Conservation (phyloP, 2,113 vertebrate genomes). For the Cheilinus undulatus region DNA sequence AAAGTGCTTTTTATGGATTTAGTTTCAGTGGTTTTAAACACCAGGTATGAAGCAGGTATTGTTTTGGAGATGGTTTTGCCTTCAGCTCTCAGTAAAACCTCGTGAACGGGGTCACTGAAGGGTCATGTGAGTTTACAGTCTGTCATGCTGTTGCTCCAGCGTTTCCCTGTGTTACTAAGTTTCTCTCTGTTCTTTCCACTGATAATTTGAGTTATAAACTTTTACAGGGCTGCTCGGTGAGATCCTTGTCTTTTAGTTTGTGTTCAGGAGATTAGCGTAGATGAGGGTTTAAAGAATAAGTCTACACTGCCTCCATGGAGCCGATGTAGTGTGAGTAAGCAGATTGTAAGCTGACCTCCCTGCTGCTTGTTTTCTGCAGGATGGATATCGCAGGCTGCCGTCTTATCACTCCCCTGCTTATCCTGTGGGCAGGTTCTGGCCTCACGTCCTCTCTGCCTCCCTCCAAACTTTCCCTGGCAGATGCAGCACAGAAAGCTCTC, state of each 20-base stretch:
- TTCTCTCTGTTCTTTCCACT: neutral
- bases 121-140: too few relatives aligned
- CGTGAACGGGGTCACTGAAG: too few relatives aligned
- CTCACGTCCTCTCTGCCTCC: conserved; percentile 26
- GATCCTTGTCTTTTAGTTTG: neutral
- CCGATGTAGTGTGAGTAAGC: neutral
- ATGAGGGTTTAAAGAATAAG: neutral
- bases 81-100: neutral
- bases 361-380: conserved; percentile 26
- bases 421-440: conserved; percentile 40
- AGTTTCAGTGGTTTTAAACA: too few relatives aligned
- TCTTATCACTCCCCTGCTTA: conserved; percentile 48
- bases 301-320: neutral
- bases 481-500: conserved; percentile 19
- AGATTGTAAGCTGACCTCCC: conserved; percentile 12
- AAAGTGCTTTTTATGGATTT: neutral
- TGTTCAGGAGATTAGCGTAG: neutral
- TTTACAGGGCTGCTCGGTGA: too few relatives aligned
- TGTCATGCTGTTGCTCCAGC: too few relatives aligned
- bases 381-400: conserved; percentile 16
- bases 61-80: neutral
- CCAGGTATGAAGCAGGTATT: neutral
- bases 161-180: too few relatives aligned
- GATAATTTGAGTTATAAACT: too few relatives aligned
- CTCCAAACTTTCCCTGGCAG: conserved; percentile 17